Conservation (phyloP, 2,888 invertebrate species). For the Scaeva pyrastri region DNA sequence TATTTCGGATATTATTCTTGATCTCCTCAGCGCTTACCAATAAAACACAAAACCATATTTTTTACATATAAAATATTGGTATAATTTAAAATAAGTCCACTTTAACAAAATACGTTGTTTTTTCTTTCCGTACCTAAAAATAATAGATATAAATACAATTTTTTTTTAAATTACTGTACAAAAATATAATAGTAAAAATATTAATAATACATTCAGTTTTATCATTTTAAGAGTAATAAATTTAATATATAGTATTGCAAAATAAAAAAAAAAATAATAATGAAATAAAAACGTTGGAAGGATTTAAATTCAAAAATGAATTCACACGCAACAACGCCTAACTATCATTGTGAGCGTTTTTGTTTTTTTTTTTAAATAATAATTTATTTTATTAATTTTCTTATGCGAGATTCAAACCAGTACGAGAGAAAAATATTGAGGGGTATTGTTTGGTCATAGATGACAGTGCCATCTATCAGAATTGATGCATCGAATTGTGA, state of each 20-base stretch:
- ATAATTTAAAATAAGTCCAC: constrained; percentile 38
- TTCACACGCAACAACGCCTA: constrained; percentile 59
- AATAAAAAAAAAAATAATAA: background rate
- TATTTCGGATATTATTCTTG: too few relatives aligned
- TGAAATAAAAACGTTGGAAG: constrained; percentile 19
- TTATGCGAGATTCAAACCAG: constrained; percentile 68
- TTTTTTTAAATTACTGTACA: constrained; percentile 75
- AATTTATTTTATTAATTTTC: background rate
- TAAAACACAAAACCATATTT: background rate
- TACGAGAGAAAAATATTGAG: background rate
- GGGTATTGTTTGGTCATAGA: background rate
- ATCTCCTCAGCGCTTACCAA: background rate
- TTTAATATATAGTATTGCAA: constrained; percentile 49
- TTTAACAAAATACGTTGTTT: constrained; percentile 35
- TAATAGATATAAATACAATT: constrained; percentile 70
- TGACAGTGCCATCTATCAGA: constrained; percentile 83
- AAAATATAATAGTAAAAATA: constrained; percentile 26
- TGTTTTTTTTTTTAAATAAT: constrained; percentile 6
- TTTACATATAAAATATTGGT: background rate
- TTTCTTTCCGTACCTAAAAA: background rate
- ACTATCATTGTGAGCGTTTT: constrained; percentile 36
- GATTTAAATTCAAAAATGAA: constrained; percentile 71
- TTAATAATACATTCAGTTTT: background rate
- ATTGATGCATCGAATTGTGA: constrained; percentile 89
- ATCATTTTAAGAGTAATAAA: background rate